Evolutionary conservation across 1,140 invertebrate genomes (phyloP), one percentile per base, ranked within the genome.

Genomic region (Diprion similis): DNA sequence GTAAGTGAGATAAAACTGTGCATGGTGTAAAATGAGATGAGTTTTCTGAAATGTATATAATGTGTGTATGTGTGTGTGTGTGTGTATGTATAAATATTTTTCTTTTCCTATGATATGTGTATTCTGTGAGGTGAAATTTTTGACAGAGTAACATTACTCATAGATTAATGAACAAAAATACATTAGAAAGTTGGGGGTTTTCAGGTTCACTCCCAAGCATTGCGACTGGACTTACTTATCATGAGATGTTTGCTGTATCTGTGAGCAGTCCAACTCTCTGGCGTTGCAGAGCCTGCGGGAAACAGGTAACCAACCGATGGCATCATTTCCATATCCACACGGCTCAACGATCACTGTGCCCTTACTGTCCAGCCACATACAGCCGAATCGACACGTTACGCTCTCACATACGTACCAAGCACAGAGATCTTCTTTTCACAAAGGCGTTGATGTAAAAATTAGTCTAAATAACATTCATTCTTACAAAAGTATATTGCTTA

Each of bases 311-410:
- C 83, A 95, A 95, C 87, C 89, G 94, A 81, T 95, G 95, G 94
- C 95, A 96, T 87, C 94, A 96, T 88, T 94, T 92, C 88, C 94
- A 95, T 87, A 94, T 93, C 76, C 95, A 95, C 85, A 94, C 92
- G 64, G 91, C 92, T 68, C 91, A 94, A 86, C 90, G 94, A 77
- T 95, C 93, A 75, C 91, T 91, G 79, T 96, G 95, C 85, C 94
- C 94, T 48, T 94, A 95, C 85, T 96, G 95, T 88, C 92, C 93
- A 74, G 93, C 94, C 78, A 94, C 93, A 66, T 96, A 95, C 89
- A 95, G 94, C 88, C 91, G 95, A 83, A 94, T 95, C 82, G 95
- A 96, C 88, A 95, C 94, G 18, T 88, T 95, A 78, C 90, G 93
- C 80, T 92, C 91, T 46, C 94, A 95, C 85, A 89, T 95, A 84